phyloP scores from a whole-genome alignment of 2,888 invertebrate genomes.

The Octonoba sinensis region DNA sequence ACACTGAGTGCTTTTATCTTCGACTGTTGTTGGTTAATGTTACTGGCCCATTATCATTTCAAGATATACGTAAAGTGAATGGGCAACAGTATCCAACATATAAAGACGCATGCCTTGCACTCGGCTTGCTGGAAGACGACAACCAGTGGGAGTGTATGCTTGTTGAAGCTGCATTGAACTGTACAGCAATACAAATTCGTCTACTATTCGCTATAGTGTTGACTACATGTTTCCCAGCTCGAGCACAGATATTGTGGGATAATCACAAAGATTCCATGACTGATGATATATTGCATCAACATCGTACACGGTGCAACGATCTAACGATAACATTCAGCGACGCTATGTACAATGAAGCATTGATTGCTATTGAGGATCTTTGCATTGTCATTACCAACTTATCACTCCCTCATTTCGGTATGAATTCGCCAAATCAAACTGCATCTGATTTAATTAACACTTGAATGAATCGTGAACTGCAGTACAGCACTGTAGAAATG shows the following conservation, averaged over 20 bases:
- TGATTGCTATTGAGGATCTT: slow-evolving; percentile 35
- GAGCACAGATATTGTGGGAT: too few relatives aligned
- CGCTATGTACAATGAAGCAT: slow-evolving; percentile 43
- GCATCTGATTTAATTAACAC: too few relatives aligned
- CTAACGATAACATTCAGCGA: slow-evolving; percentile 36
- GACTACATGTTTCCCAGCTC: too few relatives aligned
- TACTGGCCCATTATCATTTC: slow-evolving; percentile 8
- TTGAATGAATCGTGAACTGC: slow-evolving; percentile 10
- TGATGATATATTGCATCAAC: neutral
- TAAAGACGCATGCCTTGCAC: slow-evolving; percentile 29
- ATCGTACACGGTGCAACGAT: slow-evolving; percentile 20
- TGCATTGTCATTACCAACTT: slow-evolving; percentile 34
- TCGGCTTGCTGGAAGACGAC: slow-evolving; percentile 38
- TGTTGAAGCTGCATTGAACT: slow-evolving; percentile 40
- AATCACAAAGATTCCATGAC: too few relatives aligned
- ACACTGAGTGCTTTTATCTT: too few relatives aligned
- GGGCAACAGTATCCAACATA: too few relatives aligned
- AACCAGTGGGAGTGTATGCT: slow-evolving; percentile 27
- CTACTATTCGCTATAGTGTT: too few relatives aligned
- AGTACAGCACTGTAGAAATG: slow-evolving; percentile 7
- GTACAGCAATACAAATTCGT: too few relatives aligned
- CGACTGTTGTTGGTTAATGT: slow-evolving; percentile 13
- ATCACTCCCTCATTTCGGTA: too few relatives aligned
- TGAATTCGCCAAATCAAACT: too few relatives aligned
- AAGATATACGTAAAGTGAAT: neutral